phyloP scores from a whole-genome alignment of 2,888 invertebrate genomes.

The Drosophila stalkeri region DNA sequence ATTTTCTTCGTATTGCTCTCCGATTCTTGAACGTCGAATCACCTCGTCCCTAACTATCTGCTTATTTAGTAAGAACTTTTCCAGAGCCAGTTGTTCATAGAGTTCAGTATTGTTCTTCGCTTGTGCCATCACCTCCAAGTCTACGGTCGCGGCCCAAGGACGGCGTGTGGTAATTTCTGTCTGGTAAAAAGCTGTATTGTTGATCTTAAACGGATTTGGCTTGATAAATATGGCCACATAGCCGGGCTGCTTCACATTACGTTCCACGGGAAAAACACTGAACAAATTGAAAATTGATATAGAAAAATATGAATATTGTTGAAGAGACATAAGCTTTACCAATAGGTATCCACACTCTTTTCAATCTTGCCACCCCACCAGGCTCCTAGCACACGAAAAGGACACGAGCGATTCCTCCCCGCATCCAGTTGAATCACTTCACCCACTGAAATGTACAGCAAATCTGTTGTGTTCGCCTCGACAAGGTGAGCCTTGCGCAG shows the following conservation, averaged over 20 bases:
- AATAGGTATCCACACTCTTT: constrained; percentile 8
- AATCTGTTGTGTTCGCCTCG: constrained; percentile 63
- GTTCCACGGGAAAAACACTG: constrained; percentile 65
- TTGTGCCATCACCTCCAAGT: constrained; percentile 17
- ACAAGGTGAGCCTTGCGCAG: constrained; percentile 62
- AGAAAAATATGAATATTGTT: background rate
- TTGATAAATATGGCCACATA: constrained; percentile 66
- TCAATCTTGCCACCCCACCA: constrained; percentile 54
- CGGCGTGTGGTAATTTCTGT: constrained; percentile 55
- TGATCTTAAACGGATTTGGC: constrained; percentile 50
- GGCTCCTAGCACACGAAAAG: constrained; percentile 50
- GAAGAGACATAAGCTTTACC: constrained; percentile 29
- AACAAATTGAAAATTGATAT: background rate
- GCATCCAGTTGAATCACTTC: constrained; percentile 41
- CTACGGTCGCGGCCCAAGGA: constrained; percentile 48
- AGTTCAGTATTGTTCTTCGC: background rate
- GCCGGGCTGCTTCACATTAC: constrained; percentile 48
- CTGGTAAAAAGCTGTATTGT: constrained; percentile 59
- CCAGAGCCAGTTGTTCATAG: constrained; percentile 6
- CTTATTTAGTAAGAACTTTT: constrained; percentile 24
- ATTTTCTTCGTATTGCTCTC: constrained; percentile 6
- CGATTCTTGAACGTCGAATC: background rate
- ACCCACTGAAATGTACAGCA: constrained; percentile 59
- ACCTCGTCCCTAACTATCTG: constrained; percentile 29
- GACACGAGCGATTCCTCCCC: constrained; percentile 59